Evolutionary conservation across 2,888 invertebrate genomes (phyloP), one percentile per base, ranked within the genome.

Genomic region (Troilus luridus): DNA sequence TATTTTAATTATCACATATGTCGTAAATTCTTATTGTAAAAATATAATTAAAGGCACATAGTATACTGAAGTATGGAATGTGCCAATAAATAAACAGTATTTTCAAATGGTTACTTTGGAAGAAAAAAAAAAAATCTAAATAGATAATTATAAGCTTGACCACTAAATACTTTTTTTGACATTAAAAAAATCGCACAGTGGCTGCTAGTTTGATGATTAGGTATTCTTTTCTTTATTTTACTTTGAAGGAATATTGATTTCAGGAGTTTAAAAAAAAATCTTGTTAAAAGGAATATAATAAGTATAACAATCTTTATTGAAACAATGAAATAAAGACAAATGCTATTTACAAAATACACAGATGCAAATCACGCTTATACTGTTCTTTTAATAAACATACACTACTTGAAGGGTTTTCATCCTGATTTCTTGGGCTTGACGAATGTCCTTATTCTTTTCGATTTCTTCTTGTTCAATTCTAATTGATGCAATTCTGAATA

Each of bases 401-500:
- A 27, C 72, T 77, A 77, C 72, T 77, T 17, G 1, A 41, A 77
- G 10, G 19, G 21, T n/a, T 89, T 64, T 89, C 92, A 93, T 21
- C 91, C 92, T 60, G 91, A 91, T 92, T 93, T 93, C 60, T 91
- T 92, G 62, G 93, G 96, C 93, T 96, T 96, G 9, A 95, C 94
- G 93, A 96, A 96, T 0, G 95, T 94, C 88, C 96, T 95, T 93
- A 95, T 96, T 92, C 96, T 95, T 93, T 96, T 96, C 93, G 95
- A 94, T 92, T 95, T 95, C 93, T 95, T 95, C 90, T 96, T 95
- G 58, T 96, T 95, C 58, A 96, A 94, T 93, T 97, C 97, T 91
- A 97, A 93, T 93, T 96, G 96, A 93, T 96, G 96, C 81, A 98
- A 94, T 93, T 97, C 96, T 10, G 96, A 95, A 93, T 97, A 96